Base-by-base conservation (phyloP, 2,113 vertebrate species). In the Apistogramma diplotaenia region DNA sequence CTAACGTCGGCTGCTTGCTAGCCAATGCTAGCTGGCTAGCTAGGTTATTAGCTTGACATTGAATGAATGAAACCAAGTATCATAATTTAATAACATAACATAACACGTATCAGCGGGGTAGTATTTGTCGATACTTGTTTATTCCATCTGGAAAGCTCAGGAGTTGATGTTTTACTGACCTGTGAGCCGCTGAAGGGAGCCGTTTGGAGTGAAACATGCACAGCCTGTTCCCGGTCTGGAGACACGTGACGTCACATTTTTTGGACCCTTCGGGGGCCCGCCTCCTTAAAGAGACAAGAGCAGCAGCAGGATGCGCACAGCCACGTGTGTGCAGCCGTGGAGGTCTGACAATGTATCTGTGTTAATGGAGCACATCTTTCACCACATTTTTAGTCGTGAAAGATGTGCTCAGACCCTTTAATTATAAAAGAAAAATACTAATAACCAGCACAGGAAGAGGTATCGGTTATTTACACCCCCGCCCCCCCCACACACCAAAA, bases 231-330 rank as follows among this genome's bases (percentile, higher is more conserved):
- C 86, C 83, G 85, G 86, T 91, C 62, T 76, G n/a, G 29, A 76
- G 11, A 60, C 31, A 77, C 57, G 16, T 4, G 11, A 84, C 78
- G 49, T 81, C 54, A 51, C 79, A 51, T 54, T 73, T 6, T 19
- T 11, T 12, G 37, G 11, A 33, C 3, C 2, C 43, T 4, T 4
- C 3, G 27, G 6, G 58, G 19, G 1, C 40, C 67, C 8, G 16
- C 67, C 31, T 43, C 43, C 80, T 92, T 93, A 93, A 93, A 91
- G 90, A 59, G 51, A 89, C 77, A n/a, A n/a, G n/a, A 85, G 90
- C 1, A 54, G 13, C 61, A 27, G 61, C 13, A 46, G 0, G 61
- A 46, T 11, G 9, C 21, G 46, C 62, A 19, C 23, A 27, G 23
- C 27, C 23, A 65, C 21, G 25, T 27, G 35, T 67, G 46, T 18